Evolutionary conservation across 1,140 invertebrate species (phyloP).

Genomic region (Phocides pigmalion): DNA sequence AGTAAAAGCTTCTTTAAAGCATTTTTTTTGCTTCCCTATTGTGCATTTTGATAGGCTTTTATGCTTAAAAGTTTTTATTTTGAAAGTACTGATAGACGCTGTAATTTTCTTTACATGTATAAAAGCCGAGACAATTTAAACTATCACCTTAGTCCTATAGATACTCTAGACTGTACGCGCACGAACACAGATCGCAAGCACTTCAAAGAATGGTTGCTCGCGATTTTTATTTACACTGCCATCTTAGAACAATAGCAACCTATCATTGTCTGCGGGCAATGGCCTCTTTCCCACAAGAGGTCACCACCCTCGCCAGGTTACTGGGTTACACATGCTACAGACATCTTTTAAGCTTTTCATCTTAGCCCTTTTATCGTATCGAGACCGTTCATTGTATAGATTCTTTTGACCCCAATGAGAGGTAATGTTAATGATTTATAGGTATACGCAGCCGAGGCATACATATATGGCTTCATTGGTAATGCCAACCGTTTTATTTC

Average conservation of each 20-base stretch:
- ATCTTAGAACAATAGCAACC: conserved; percentile 31
- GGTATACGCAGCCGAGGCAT: no score
- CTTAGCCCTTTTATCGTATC: conserved; percentile 1
- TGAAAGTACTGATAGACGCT: no score
- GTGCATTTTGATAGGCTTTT: no score
- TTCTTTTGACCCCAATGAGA: neutral
- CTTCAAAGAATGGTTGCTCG: conserved; percentile 16
- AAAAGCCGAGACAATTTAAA: no score
- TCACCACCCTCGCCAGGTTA: conserved; percentile 25
- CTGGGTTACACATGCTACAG: conserved; percentile 28
- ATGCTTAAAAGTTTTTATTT: no score
- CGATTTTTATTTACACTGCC: conserved; percentile 27
- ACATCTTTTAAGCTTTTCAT: conserved; percentile 19
- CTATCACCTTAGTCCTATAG: no score
- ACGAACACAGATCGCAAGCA: neutral
- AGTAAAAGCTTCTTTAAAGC: no score
- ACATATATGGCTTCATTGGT: no score
- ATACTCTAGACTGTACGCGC: no score
- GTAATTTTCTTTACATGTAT: no score
- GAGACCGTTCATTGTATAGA: neutral
- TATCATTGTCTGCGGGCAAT: conserved; percentile 27
- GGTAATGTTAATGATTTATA: neutral
- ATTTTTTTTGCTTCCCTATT: no score
- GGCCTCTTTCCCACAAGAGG: conserved; percentile 29
- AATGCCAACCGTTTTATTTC: no score